A percentile compares a stretch with the other conserved stretches of the same genome.
Conservation (phyloP, 2,113 vertebrate species). For the Thalassoma bifasciatum region DNA sequence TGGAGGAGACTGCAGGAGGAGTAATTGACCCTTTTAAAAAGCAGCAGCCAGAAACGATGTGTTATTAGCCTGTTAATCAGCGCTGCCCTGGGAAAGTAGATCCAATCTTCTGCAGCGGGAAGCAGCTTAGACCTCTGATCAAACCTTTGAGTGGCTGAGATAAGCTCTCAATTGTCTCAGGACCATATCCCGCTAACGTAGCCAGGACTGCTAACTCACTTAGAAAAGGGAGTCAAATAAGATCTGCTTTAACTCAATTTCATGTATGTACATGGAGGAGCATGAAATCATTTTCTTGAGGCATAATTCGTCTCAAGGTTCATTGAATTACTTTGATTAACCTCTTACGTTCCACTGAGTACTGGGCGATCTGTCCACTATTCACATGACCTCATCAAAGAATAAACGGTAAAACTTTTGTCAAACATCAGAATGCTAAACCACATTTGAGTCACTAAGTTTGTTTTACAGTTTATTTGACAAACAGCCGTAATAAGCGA, state of each 20-base stretch:
- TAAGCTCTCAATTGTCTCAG: constrained; percentile 42
- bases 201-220: constrained; percentile 42
- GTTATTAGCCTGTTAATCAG: constrained; percentile 58
- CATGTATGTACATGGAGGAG: constrained; percentile 36
- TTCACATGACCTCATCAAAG: no score
- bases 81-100: constrained; percentile 16
- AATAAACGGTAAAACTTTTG: no score
- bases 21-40: constrained; percentile 61
- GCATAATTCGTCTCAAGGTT: constrained; percentile 41
- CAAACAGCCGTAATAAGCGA: no score
- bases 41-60: constrained; percentile 37
- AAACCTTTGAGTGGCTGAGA: constrained; percentile 30
- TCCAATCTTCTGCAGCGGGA: constrained; percentile 59
- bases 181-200: constrained; percentile 25
- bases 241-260: constrained; percentile 48
- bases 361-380: no score
- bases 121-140: constrained; percentile 33
- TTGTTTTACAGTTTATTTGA: no score
- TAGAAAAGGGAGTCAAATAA: constrained; percentile 41
- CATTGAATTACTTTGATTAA: constrained; percentile 66
- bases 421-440: no score
- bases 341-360: no score
- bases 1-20: constrained; percentile 19
- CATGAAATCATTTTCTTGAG: constrained; percentile 36
- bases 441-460: no score